These are phyloP conservation scores for Pelecanus crispus DNA, from an alignment of 2,113 vertebrate species.

Conservation along the genomic window DNA sequence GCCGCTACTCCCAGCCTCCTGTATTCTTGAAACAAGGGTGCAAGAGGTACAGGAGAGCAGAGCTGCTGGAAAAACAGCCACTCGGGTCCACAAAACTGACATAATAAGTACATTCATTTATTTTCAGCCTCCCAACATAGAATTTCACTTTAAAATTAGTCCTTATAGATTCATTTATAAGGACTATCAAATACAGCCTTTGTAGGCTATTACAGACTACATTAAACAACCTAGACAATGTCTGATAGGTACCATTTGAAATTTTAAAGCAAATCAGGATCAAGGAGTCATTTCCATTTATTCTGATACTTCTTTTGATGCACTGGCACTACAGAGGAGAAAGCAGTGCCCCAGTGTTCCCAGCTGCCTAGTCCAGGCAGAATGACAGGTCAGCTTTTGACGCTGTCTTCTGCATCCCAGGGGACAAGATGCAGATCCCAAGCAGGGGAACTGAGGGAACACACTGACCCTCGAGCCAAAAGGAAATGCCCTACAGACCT, in stretches of 20 bases:
- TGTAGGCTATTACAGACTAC: not conserved
- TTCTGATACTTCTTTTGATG: not conserved
- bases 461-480: not conserved
- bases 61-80: not conserved
- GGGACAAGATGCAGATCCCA: not conserved
- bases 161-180: not conserved
- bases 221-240: not conserved
- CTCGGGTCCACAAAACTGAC: not conserved
- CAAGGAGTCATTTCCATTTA: not conserved
- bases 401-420: not conserved
- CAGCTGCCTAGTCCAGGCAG: not conserved
- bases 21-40: not conserved
- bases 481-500: not conserved
- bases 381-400: not conserved
- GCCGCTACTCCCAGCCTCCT: not conserved
- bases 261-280: not conserved
- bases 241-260: too few relatives aligned
- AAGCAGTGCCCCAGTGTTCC: too few relatives aligned
- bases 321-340: not conserved
- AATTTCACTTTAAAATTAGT: not conserved
- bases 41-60: not conserved
- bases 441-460: not conserved
- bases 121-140: not conserved
- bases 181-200: not conserved
- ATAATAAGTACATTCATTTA: not conserved